A percentile compares a stretch with the other conserved stretches of the same genome.
phyloP scores from a whole-genome alignment of 2,888 invertebrate species.

The Caenorhabditis sp. region DNA sequence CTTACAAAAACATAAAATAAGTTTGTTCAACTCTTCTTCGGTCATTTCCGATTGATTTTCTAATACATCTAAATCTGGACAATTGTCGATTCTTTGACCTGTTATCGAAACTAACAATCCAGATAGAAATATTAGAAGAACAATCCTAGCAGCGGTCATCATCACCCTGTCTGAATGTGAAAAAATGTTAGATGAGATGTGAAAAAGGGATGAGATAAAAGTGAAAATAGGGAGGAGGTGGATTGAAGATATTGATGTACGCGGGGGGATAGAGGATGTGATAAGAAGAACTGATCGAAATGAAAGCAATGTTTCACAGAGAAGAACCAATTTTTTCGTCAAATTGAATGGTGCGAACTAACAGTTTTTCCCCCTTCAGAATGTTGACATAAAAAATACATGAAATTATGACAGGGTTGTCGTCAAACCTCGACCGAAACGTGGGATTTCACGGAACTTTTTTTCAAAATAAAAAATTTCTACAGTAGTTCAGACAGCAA shows the following conservation, averaged over 20 bases:
- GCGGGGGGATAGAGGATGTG: not conserved
- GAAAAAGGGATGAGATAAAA: constrained; percentile 21
- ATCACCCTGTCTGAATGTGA: not conserved
- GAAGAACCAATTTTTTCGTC: no score
- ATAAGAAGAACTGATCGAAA: not conserved
- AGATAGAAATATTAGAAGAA: constrained; percentile 8
- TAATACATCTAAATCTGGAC: constrained; percentile 61
- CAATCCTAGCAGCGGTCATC: constrained; percentile 3
- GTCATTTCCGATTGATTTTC: constrained; percentile 47
- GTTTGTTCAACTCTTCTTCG: constrained; percentile 43
- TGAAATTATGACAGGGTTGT: no score
- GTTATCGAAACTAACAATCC: not conserved
- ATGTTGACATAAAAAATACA: no score
- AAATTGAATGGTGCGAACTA: no score
- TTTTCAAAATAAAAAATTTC: no score
- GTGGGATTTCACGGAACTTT: no score
- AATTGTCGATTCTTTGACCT: constrained; percentile 49
- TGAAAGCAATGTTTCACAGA: no score
- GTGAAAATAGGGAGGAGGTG: constrained; percentile 1
- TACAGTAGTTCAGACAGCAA: no score
- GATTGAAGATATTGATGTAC: constrained; percentile 6
- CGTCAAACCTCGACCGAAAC: no score
- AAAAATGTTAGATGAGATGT: constrained; percentile 2
- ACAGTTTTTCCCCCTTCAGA: no score
- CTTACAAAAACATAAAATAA: constrained; percentile 57